These are phyloP conservation scores for Magallana angulata DNA, from an alignment of 1,140 invertebrate genomes.

Conservation along the genomic window DNA sequence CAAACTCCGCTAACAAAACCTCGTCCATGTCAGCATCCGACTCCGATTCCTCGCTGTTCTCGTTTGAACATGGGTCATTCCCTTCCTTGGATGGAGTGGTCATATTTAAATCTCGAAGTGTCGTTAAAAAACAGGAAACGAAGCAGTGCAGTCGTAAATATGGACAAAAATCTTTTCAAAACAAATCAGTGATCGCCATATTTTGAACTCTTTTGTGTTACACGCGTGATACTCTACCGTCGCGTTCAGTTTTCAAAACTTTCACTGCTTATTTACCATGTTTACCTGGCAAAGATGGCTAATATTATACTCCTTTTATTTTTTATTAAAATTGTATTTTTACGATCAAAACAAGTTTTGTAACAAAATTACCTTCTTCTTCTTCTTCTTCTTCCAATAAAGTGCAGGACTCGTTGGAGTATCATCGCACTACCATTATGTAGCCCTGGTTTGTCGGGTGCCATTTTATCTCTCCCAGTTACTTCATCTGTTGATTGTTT, in stretches of 20 bases:
- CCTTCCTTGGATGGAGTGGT: constrained; percentile 19
- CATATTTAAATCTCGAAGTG: background rate
- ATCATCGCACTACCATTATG: too few species aligned
- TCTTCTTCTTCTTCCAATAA: too few species aligned
- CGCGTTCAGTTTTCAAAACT: background rate
- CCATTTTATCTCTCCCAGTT: too few species aligned
- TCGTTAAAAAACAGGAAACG: background rate
- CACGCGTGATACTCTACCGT: constrained; percentile 14
- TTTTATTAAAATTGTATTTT: too few species aligned
- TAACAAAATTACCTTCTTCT: too few species aligned
- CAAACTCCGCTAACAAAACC: constrained; percentile 25
- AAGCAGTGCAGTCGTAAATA: background rate
- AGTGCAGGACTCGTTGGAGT: too few species aligned
- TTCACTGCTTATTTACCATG: too few species aligned
- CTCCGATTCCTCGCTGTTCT: background rate
- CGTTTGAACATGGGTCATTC: constrained; percentile 33
- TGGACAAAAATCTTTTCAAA: constrained; percentile 6
- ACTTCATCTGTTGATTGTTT: too few species aligned
- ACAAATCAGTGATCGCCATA: constrained; percentile 1
- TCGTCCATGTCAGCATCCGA: constrained; percentile 26
- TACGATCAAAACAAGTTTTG: too few species aligned
- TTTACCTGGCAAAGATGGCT: too few species aligned
- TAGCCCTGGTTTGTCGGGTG: too few species aligned
- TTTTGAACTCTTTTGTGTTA: background rate
- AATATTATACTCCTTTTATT: too few species aligned